Percentiles rank a stretch among this genome's conserved stretches.
Conservation (phyloP, 1,140 invertebrate genomes). For the Lucilia cuprina region DNA sequence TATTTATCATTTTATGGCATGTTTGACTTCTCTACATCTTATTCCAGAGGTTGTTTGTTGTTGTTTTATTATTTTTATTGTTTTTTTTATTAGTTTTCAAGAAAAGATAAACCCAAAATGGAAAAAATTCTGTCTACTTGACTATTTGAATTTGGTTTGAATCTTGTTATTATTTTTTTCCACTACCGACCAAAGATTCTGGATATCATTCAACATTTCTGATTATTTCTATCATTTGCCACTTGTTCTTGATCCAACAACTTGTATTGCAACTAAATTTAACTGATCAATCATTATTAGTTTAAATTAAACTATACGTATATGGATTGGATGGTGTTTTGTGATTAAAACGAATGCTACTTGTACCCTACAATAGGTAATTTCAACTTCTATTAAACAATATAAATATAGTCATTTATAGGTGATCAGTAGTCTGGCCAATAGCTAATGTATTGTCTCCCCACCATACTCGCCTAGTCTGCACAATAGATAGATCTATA, state of each 20-base stretch:
- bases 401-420: too few species aligned
- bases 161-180: not conserved
- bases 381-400: too few species aligned
- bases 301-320: too few species aligned
- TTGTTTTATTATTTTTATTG: not conserved
- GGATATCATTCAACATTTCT: not conserved
- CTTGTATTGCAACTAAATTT: not conserved
- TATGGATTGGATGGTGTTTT: too few species aligned
- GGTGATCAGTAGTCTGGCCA: too few species aligned
- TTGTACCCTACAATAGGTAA: too few species aligned
- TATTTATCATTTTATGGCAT: not conserved
- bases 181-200: not conserved
- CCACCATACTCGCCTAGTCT: too few species aligned
- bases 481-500: too few species aligned
- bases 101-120: not conserved
- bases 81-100: not conserved
- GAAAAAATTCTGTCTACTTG: not conserved
- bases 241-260: not conserved
- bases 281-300: slow-evolving; percentile 2
- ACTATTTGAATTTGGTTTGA: not conserved
- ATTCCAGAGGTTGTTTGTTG: not conserved
- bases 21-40: not conserved
- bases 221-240: not conserved
- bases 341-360: too few species aligned
- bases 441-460: too few species aligned